These are phyloP conservation scores for Cerastis rubricosa DNA, from an alignment of 2,888 invertebrate species.

Conservation along the genomic window DNA sequence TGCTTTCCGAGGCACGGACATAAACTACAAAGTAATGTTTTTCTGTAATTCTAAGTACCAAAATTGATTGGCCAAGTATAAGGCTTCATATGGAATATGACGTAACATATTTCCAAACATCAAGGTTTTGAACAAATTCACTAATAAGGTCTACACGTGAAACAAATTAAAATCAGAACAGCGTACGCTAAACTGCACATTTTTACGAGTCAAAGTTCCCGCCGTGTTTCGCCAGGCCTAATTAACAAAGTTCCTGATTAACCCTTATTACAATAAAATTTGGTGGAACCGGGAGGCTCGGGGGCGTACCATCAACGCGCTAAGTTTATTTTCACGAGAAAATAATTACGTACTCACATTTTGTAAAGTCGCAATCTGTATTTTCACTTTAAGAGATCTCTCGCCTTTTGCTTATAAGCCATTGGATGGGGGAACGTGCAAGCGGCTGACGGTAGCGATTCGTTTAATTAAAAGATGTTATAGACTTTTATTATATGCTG, in stretches of 20 bases:
- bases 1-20: too few relatives aligned
- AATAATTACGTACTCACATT: conserved; percentile 71
- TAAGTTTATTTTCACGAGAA: conserved; percentile 69
- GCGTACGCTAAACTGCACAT: conserved; percentile 53
- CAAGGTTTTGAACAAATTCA: conserved; percentile 16
- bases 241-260: conserved; percentile 64
- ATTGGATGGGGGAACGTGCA: conserved; percentile 51
- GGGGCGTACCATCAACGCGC: conserved; percentile 64
- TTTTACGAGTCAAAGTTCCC: conserved; percentile 57
- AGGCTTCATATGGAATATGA: neutral
- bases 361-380: conserved; percentile 77
- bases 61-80: neutral
- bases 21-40: neutral
- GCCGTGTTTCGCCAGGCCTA: conserved; percentile 58
- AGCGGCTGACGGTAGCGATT: conserved; percentile 46
- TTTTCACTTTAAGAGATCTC: conserved; percentile 79
- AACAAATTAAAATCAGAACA: conserved; percentile 61
- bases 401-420: conserved; percentile 75
- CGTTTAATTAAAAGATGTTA: neutral
- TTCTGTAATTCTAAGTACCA: neutral
- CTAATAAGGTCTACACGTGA: conserved; percentile 46
- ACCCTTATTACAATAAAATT: conserved; percentile 68
- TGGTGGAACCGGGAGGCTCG: conserved; percentile 55
- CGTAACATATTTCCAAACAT: conserved; percentile 19
- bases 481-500: neutral